These are phyloP conservation scores for Heterotilapia buettikoferi DNA, from an alignment of 2,113 vertebrate species.

Conservation along the genomic window DNA sequence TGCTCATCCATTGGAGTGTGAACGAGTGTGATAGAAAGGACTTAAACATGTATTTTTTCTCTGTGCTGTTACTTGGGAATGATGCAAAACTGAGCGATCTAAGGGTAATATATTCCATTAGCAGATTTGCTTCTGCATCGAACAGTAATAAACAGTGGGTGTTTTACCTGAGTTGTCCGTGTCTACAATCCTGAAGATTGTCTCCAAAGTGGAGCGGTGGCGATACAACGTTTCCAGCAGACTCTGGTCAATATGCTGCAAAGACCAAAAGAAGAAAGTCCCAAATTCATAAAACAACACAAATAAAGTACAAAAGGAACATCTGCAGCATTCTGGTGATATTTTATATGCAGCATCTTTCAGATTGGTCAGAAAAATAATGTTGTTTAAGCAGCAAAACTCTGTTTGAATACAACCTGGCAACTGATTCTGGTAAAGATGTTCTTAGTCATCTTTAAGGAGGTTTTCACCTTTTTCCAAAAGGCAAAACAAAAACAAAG, in stretches of 20 bases:
- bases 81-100: not conserved
- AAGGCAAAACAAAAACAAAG: not conserved
- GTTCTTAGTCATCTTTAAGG: not conserved
- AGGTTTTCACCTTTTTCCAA: not conserved
- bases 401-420: not conserved
- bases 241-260: slow-evolving; percentile 82
- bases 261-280: not conserved
- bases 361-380: not conserved
- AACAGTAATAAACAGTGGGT: not conserved
- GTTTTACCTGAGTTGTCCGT: slow-evolving; percentile 87
- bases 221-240: slow-evolving; percentile 88
- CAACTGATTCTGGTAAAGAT: not conserved
- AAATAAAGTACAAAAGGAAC: not conserved
- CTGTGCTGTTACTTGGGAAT: not conserved
- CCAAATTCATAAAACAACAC: not conserved
- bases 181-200: slow-evolving; percentile 93
- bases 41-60: not conserved
- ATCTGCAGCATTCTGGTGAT: not conserved
- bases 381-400: not conserved
- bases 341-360: not conserved
- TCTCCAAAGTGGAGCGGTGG: slow-evolving; percentile 89
- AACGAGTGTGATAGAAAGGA: not conserved
- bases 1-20: not conserved
- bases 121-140: not conserved
- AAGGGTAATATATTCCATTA: not conserved